phyloP scores from a whole-genome alignment of 1,140 invertebrate species.

The Nylanderia fulva region DNA sequence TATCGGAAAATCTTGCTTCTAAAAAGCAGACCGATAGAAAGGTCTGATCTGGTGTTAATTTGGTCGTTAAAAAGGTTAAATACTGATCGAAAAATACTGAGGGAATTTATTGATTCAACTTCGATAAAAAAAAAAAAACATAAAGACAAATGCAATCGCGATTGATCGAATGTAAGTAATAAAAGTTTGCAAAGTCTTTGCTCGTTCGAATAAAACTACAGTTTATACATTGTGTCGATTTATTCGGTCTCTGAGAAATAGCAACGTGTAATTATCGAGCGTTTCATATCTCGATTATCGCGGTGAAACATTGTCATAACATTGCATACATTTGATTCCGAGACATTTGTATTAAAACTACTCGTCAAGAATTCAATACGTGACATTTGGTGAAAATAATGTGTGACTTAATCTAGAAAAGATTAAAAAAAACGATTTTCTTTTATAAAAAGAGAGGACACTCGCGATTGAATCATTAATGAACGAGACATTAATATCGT shows the following conservation, averaged over 20 bases:
- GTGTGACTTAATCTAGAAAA: neutral
- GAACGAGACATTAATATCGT: neutral
- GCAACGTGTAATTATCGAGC: slow-evolving; percentile 9
- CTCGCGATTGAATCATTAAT: neutral
- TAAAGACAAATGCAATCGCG: neutral
- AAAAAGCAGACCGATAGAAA: neutral
- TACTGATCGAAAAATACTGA: neutral
- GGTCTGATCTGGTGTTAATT: too few relatives aligned
- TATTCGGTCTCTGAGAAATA: slow-evolving; percentile 21
- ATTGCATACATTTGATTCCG: neutral
- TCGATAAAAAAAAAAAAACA: neutral
- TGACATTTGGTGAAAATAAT: neutral
- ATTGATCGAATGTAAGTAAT: too few relatives aligned
- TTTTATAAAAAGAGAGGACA: neutral
- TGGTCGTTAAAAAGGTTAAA: neutral
- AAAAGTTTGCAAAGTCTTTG: neutral
- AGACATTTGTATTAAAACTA: neutral
- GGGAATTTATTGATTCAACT: neutral
- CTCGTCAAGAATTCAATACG: slow-evolving; percentile 5
- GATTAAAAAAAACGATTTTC: too few relatives aligned
- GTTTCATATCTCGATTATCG: slow-evolving; percentile 10
- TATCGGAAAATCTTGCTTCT: neutral
- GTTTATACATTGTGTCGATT: slow-evolving; percentile 4
- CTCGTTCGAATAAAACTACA: neutral
- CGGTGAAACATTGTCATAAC: neutral